Conservation (phyloP, 2,113 vertebrate species). For the Entelurus aequoreus region DNA sequence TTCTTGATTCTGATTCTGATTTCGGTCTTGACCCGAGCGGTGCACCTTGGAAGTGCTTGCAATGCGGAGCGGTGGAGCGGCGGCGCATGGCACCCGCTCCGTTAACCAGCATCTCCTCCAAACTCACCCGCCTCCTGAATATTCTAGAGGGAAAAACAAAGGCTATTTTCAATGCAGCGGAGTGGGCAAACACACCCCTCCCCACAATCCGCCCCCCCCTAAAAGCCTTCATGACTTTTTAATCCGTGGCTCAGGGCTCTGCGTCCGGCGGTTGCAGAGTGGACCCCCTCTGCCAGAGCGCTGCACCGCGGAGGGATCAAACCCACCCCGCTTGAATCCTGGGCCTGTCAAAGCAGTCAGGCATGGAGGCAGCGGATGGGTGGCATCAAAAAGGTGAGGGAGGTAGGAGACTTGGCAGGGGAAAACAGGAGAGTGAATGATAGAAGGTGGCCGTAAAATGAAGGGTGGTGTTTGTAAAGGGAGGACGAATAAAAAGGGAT, state of each 20-base stretch:
- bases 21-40: slow-evolving; percentile 22
- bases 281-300: slow-evolving; percentile 46
- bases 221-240: slow-evolving; percentile 80
- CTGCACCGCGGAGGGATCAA: slow-evolving; percentile 57
- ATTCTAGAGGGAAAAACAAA: slow-evolving; percentile 68
- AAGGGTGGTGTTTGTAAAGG: slow-evolving; percentile 43
- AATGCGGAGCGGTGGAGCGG: no score
- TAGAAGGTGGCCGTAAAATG: slow-evolving; percentile 34
- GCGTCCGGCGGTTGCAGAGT: slow-evolving; percentile 60
- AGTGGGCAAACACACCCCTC: slow-evolving; percentile 32
- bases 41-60: no score
- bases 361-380: slow-evolving; percentile 55
- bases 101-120: slow-evolving; percentile 21
- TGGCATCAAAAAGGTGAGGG: slow-evolving; percentile 57
- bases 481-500: slow-evolving; percentile 44
- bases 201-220: slow-evolving; percentile 40
- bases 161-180: slow-evolving; percentile 74
- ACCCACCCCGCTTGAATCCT: slow-evolving; percentile 37
- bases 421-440: slow-evolving; percentile 44
- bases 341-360: slow-evolving; percentile 64
- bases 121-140: slow-evolving; percentile 25
- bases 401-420: slow-evolving; percentile 39
- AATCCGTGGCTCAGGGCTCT: slow-evolving; percentile 67
- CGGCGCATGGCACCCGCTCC: no score
- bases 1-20: slow-evolving; percentile 11